phyloP scores from a whole-genome alignment of 2,888 invertebrate genomes.

The Cosmorhoe ocellata region DNA sequence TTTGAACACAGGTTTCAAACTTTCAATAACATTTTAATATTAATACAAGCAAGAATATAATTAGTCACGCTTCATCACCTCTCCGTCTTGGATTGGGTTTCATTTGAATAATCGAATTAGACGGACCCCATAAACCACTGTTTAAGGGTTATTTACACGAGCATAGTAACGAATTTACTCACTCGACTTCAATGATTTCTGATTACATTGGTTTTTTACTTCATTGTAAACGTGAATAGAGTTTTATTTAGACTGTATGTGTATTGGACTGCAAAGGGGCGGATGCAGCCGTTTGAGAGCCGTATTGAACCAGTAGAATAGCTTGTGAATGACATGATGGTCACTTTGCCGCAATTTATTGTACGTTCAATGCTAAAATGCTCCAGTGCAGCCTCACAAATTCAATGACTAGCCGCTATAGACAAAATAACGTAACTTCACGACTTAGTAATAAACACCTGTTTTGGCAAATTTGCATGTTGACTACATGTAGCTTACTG shows the following conservation, averaged over 20 bases:
- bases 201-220: no score
- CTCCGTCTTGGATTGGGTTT: background rate
- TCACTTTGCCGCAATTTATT: conserved; percentile 19
- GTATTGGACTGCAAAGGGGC: conserved; percentile 4
- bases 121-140: conserved; percentile 4
- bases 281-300: conserved; percentile 2
- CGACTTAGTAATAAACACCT: no score
- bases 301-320: conserved; percentile 17
- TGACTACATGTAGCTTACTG: no score
- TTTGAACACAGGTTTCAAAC: no score
- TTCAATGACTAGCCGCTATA: no score
- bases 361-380: conserved; percentile 8
- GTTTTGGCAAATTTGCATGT: no score
- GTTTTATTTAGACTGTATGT: no score
- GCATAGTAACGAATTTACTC: background rate
- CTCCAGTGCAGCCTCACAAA: background rate
- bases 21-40: no score
- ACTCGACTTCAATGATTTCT: background rate
- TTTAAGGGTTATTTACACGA: background rate
- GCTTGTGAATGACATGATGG: conserved; percentile 20
- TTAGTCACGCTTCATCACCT: background rate
- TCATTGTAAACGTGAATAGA: no score
- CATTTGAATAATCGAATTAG: conserved; percentile 20
- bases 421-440: no score
- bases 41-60: no score